Evolutionary conservation across 2,113 vertebrate genomes (phyloP), one percentile per base, ranked within the genome.

Genomic region (Verasper variegatus): DNA sequence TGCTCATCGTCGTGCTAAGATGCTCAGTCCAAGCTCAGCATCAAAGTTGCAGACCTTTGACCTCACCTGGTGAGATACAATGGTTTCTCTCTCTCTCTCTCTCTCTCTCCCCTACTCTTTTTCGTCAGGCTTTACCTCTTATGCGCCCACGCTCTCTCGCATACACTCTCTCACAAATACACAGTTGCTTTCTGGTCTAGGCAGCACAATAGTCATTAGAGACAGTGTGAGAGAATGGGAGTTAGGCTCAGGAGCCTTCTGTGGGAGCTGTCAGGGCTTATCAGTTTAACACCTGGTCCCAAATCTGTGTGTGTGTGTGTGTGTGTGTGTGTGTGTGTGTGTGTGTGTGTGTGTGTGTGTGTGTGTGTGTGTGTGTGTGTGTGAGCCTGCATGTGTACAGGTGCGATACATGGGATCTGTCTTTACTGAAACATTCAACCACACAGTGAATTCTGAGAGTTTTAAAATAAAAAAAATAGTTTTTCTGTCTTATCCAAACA

Each of bases 31-130:
- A 45, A 96, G 93, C 86, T 95, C 94, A 14, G 93, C 93, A 71
- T 91, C 96, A 78, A 94, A 95, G 89, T 94, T 86, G 55, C 96
- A 96, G 74, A 89, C 96, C 78, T 93, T 94, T 37, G 68, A 91
- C 51, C 96, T 96, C 78, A 95, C 95, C 20, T 97, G 97, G 97
- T 99, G 91, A 97, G 96, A 85, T 71, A 47, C 47, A 86, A 51
- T 63, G 40, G 26, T 26, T 74, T 57, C 51, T 85, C 66, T 68
- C 10, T 9, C 63, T 23, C 68, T 70, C 71, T 54, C 40, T 54
- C 27, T 55, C 17, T n/a, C 52, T 71, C 2, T 76, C 18, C 9
- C 2, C 51, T 58, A 11, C 51, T 54, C 18, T 69, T 59, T 72
- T 75, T 69, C 49, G 27, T 52, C 0, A 37, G 3, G 57, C 20